phyloP scores from a whole-genome alignment of 2,113 vertebrate species.

The Jacana jacana region DNA sequence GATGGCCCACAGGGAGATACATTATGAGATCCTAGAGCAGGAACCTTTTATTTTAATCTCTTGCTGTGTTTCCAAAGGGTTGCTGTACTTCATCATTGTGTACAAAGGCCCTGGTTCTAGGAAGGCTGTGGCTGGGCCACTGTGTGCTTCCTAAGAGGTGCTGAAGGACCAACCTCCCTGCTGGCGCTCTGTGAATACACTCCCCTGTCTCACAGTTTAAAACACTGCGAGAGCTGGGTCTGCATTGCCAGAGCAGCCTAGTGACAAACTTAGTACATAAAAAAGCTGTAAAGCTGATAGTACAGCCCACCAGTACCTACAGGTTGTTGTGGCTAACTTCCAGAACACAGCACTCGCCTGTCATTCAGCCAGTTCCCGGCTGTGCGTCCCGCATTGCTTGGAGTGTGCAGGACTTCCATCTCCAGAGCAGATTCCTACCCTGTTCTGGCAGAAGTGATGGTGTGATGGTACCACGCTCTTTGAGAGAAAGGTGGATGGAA shows the following conservation, averaged over 20 bases:
- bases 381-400: not conserved
- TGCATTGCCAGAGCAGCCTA: not conserved
- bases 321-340: not conserved
- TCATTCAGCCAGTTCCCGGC: not conserved
- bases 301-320: not conserved
- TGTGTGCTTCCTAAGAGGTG: not conserved
- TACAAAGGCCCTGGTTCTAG: not conserved
- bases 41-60: not conserved
- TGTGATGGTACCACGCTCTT: not conserved
- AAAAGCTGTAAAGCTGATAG: not conserved
- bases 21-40: not conserved
- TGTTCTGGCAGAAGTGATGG: not conserved
- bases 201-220: not conserved
- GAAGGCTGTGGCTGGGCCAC: not conserved
- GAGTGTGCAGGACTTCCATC: not conserved
- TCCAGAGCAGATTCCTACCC: not conserved
- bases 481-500: not conserved
- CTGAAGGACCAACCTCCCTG: not conserved
- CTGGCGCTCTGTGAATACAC: not conserved
- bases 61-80: slow-evolving; percentile 24
- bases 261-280: not conserved
- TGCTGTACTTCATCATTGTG: not conserved
- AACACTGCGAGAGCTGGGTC: not conserved
- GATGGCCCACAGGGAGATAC: not conserved
- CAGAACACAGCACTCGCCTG: not conserved